Conservation (phyloP, 2,113 vertebrate genomes). For the Peromyscus polionotus region DNA sequence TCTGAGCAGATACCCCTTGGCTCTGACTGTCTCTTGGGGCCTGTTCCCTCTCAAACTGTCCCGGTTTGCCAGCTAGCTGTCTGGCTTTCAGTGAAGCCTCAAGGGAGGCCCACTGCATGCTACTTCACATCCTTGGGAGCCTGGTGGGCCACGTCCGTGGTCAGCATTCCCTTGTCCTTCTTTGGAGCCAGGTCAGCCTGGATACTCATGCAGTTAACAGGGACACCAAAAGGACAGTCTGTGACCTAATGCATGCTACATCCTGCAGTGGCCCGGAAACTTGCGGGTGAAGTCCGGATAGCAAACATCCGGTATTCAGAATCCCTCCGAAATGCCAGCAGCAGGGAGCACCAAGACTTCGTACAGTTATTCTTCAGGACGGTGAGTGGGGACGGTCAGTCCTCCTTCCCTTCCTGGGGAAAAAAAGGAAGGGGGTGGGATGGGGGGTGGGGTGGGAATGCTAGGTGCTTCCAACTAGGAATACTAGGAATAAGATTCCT, state of each 20-base stretch:
- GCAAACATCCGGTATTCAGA: slow-evolving; percentile 85
- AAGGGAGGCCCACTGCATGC: background rate
- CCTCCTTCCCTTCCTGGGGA: too few species aligned
- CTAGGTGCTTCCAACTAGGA: background rate
- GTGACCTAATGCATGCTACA: background rate
- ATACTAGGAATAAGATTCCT: accelerated
- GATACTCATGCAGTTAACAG: background rate
- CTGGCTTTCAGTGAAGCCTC: background rate
- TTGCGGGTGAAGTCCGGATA: slow-evolving; percentile 86
- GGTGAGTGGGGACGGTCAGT: slow-evolving; percentile 79
- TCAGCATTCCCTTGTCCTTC: accelerated
- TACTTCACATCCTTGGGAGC: background rate
- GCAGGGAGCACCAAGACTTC: slow-evolving; percentile 87
- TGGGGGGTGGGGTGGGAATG: background rate
- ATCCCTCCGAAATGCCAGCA: slow-evolving; percentile 86
- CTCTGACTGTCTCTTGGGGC: background rate
- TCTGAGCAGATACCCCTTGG: background rate
- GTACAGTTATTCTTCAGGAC: slow-evolving; percentile 82
- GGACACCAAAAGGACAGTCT: background rate
- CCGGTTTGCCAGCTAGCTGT: accelerated
- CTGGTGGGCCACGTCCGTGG: accelerated
- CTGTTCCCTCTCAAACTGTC: background rate
- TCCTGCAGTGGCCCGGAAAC: slow-evolving; percentile 87
- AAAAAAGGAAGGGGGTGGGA: background rate
- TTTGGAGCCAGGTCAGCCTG: background rate